phyloP scores from a whole-genome alignment of 2,797 vertebrate genomes.

The Macroramphosus scolopax region DNA sequence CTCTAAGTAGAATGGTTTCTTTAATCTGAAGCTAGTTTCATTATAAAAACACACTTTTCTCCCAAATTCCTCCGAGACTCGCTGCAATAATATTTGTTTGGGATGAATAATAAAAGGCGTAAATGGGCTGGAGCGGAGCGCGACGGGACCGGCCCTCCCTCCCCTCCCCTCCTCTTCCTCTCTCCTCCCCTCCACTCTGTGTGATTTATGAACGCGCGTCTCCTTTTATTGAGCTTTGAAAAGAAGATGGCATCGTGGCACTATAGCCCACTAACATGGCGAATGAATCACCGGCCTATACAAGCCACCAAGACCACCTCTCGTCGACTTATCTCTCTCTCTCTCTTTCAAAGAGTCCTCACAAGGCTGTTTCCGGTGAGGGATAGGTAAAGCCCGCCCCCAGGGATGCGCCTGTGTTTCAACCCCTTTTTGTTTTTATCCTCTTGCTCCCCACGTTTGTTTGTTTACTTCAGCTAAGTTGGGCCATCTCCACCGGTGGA shows the following conservation, averaged over 20 bases:
- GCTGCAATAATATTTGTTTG: constrained; percentile 77
- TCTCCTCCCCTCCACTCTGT: constrained; percentile 50
- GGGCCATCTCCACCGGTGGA: constrained; percentile 24
- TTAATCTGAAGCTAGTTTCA: constrained; percentile 65
- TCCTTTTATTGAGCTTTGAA: constrained; percentile 76
- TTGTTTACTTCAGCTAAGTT: constrained; percentile 52
- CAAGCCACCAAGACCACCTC: constrained; percentile 17
- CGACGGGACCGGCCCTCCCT: constrained; percentile 44
- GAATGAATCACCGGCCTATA: constrained; percentile 74
- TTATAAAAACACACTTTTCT: constrained; percentile 70
- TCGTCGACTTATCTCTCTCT: constrained; percentile 12
- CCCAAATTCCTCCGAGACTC: constrained; percentile 66
- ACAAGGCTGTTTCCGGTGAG: constrained; percentile 63
- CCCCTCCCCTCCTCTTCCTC: constrained; percentile 41
- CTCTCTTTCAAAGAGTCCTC: constrained; percentile 30
- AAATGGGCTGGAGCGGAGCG: constrained; percentile 63
- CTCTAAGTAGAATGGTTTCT: constrained; percentile 50
- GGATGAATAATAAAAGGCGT: constrained; percentile 70
- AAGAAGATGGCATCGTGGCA: constrained; percentile 68
- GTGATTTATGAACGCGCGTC: constrained; percentile 68
- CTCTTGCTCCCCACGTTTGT: constrained; percentile 21
- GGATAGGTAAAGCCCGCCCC: constrained; percentile 49
- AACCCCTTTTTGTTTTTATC: constrained; percentile 27
- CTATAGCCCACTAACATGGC: constrained; percentile 64
- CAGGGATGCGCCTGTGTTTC: constrained; percentile 53